Evolutionary conservation across 1,140 invertebrate genomes (phyloP).

Genomic region (Caerostris extrusa): DNA sequence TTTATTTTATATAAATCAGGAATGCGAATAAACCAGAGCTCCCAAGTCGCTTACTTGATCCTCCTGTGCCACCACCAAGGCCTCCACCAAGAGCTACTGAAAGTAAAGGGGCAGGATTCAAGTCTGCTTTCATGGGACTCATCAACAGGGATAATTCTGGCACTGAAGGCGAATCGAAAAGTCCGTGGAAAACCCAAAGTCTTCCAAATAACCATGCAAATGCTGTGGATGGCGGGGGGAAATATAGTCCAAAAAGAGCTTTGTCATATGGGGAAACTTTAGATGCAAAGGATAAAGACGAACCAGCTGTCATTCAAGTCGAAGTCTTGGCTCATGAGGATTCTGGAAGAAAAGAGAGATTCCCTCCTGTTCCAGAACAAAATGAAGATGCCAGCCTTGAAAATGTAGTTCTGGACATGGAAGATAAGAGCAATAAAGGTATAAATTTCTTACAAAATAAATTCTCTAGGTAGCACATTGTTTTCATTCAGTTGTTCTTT

Average conservation of each 20-base stretch:
- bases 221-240: not conserved
- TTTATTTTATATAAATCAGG: constrained; percentile 31
- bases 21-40: constrained; percentile 61
- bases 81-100: constrained; percentile 52
- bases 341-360: not conserved
- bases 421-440: constrained; percentile 50
- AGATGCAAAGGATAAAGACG: not conserved
- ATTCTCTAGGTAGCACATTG: no score
- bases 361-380: constrained; percentile 57
- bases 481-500: no score
- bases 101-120: constrained; percentile 55
- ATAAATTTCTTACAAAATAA: not conserved
- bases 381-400: constrained; percentile 56
- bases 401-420: constrained; percentile 61
- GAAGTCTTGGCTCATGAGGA: constrained; percentile 50
- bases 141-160: constrained; percentile 52
- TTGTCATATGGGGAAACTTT: constrained; percentile 43
- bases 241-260: constrained; percentile 52
- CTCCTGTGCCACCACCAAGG: constrained; percentile 64
- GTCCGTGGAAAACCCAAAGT: constrained; percentile 68
- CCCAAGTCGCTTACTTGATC: constrained; percentile 54
- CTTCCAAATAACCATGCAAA: constrained; percentile 48
- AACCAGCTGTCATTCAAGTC: constrained; percentile 52
- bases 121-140: constrained; percentile 57
- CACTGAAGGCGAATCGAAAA: constrained; percentile 1